Evolutionary conservation across 2,888 invertebrate species (phyloP).

Genomic region (Onthophagus sagittarius): DNA sequence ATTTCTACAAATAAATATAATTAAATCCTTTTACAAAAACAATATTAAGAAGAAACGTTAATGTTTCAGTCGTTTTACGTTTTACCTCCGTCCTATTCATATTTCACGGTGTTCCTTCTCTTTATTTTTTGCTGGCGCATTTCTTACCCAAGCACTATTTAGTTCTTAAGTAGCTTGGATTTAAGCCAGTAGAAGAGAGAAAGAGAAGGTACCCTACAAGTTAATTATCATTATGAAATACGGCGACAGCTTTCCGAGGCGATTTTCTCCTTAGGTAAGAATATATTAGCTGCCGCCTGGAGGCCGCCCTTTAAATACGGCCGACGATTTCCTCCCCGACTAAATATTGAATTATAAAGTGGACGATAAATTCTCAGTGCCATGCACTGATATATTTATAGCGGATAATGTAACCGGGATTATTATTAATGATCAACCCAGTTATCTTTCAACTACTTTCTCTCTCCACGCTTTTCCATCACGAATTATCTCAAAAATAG

Average conservation of each 20-base stretch:
- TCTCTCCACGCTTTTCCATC: neutral
- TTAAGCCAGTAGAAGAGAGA: neutral
- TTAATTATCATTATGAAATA: slow-evolving; percentile 36
- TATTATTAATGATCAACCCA: slow-evolving; percentile 13
- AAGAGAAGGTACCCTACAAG: slow-evolving; percentile 23
- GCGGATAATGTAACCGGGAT: slow-evolving; percentile 9
- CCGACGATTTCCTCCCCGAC: slow-evolving; percentile 3
- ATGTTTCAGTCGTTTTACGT: too few relatives aligned
- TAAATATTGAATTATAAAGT: slow-evolving; percentile 24
- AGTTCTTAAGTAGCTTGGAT: neutral
- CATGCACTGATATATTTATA: slow-evolving; percentile 17
- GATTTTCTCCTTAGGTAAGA: slow-evolving; percentile 21
- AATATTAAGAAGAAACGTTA: too few relatives aligned
- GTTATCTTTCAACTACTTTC: neutral
- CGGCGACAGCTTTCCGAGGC: slow-evolving; percentile 28
- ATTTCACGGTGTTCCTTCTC: neutral
- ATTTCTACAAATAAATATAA: neutral
- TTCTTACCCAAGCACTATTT: neutral
- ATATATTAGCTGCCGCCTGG: slow-evolving; percentile 21
- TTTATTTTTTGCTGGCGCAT: neutral
- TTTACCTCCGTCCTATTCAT: neutral
- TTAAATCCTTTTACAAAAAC: too few relatives aligned
- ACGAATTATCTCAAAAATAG: neutral
- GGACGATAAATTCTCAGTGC: slow-evolving; percentile 7
- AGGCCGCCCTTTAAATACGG: neutral